These are phyloP conservation scores for Tetheella fluctuosa DNA, from an alignment of 2,888 invertebrate species.

Conservation along the genomic window DNA sequence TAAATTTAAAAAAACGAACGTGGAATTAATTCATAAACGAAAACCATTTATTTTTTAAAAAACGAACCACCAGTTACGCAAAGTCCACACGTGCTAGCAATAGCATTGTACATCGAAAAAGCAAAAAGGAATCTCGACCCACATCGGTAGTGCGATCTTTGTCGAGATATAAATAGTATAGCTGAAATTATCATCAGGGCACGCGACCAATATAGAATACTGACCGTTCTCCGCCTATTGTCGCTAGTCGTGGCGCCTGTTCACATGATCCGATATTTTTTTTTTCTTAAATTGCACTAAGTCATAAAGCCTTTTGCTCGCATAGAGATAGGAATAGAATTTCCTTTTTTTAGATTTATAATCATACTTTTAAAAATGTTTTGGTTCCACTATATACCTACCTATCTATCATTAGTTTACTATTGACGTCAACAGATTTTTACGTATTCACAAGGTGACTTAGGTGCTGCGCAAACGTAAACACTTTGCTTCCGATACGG, in stretches of 20 bases:
- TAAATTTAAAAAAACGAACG: background rate
- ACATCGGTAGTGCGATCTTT: conserved; percentile 65
- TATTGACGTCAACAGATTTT: no score
- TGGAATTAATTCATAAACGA: background rate
- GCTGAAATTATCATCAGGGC: conserved; percentile 76
- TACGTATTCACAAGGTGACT: no score
- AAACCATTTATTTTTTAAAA: background rate
- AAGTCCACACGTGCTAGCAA: conserved; percentile 3
- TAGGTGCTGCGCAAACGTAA: no score
- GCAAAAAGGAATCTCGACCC: conserved; percentile 69
- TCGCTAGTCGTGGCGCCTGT: conserved; percentile 49
- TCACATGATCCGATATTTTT: conserved; percentile 11
- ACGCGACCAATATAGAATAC: conserved; percentile 64
- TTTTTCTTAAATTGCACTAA: background rate
- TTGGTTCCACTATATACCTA: no score
- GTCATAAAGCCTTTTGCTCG: no score
- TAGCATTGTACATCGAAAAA: conserved; percentile 34
- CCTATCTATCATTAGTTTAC: no score
- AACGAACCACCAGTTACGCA: background rate
- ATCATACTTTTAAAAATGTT: no score
- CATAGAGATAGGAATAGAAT: no score
- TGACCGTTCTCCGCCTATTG: conserved; percentile 46
- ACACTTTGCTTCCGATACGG: no score
- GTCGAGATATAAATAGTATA: conserved; percentile 59
- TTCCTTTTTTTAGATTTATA: no score